These are phyloP conservation scores for Phortica okadai DNA, from an alignment of 2,888 invertebrate species.

Conservation along the genomic window DNA sequence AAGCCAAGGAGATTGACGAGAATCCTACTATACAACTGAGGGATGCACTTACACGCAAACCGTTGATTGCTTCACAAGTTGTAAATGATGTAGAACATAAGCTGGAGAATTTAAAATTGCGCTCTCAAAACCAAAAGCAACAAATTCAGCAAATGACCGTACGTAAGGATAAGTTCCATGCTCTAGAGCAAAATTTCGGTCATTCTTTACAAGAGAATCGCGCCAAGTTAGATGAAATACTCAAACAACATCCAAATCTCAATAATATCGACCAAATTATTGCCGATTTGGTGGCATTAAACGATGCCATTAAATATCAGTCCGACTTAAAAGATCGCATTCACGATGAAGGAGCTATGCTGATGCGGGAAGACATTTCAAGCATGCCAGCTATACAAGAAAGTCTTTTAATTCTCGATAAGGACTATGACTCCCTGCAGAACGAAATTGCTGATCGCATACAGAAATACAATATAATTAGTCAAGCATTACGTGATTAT, in stretches of 20 bases:
- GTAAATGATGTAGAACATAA: slow-evolving; percentile 86
- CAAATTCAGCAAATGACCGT: slow-evolving; percentile 84
- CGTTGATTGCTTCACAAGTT: slow-evolving; percentile 84
- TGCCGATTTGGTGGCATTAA: slow-evolving; percentile 78
- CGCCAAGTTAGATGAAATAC: slow-evolving; percentile 67
- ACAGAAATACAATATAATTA: slow-evolving; percentile 84
- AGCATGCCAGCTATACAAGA: slow-evolving; percentile 89
- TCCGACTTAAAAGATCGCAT: slow-evolving; percentile 82
- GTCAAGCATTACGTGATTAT: slow-evolving; percentile 85
- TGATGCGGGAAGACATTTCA: slow-evolving; percentile 89
- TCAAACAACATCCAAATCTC: slow-evolving; percentile 69
- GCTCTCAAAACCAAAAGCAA: slow-evolving; percentile 82
- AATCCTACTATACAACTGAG: slow-evolving; percentile 83
- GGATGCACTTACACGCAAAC: slow-evolving; percentile 83
- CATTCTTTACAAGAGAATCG: slow-evolving; percentile 79
- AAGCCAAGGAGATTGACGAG: slow-evolving; percentile 83
- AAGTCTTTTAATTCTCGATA: slow-evolving; percentile 85
- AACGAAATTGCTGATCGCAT: slow-evolving; percentile 86
- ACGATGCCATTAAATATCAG: slow-evolving; percentile 80
- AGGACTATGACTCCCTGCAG: slow-evolving; percentile 87
- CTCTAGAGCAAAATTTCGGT: slow-evolving; percentile 83
- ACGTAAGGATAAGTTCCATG: slow-evolving; percentile 87
- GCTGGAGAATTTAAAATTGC: slow-evolving; percentile 82
- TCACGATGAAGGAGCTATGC: slow-evolving; percentile 86
- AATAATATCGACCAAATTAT: slow-evolving; percentile 76